phyloP scores from a whole-genome alignment of 2,797 vertebrate genomes.

The Semotilus atromaculatus region DNA sequence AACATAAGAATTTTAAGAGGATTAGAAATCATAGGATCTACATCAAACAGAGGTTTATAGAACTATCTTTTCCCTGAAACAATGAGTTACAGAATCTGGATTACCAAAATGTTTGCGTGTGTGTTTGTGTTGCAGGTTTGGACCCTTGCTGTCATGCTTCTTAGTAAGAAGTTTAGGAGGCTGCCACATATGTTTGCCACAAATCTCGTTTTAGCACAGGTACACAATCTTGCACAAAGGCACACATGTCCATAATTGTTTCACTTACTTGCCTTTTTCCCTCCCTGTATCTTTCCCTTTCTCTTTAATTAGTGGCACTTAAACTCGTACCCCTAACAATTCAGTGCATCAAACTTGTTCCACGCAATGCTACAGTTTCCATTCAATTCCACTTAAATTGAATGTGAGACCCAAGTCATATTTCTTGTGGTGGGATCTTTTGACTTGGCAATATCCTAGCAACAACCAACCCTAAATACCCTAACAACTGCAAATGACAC shows the following conservation, averaged over 20 bases:
- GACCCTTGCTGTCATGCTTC: constrained; percentile 89
- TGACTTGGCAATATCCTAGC: background rate
- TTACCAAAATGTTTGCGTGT: constrained; percentile 21
- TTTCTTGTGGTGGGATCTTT: background rate
- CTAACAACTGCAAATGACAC: background rate
- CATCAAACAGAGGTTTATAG: constrained; percentile 6
- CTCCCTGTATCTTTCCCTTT: background rate
- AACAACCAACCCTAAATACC: background rate
- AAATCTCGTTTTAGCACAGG: constrained; percentile 95
- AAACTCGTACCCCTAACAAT: background rate
- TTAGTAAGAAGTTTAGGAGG: constrained; percentile 92
- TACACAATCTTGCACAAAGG: constrained; percentile 60
- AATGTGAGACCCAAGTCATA: background rate
- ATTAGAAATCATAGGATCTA: constrained; percentile 22
- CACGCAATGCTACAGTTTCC: background rate
- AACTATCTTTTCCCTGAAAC: background rate
- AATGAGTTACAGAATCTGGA: background rate
- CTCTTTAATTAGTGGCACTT: background rate
- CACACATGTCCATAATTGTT: background rate
- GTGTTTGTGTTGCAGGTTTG: constrained; percentile 78
- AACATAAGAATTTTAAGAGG: constrained; percentile 6
- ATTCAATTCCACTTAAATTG: too few relatives aligned
- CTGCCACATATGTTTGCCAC: constrained; percentile 93
- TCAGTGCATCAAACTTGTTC: background rate
- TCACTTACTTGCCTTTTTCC: background rate